A percentile compares a stretch with the other conserved stretches of the same genome.
phyloP scores from a whole-genome alignment of 2,888 invertebrate species.

The Phania funesta region DNA sequence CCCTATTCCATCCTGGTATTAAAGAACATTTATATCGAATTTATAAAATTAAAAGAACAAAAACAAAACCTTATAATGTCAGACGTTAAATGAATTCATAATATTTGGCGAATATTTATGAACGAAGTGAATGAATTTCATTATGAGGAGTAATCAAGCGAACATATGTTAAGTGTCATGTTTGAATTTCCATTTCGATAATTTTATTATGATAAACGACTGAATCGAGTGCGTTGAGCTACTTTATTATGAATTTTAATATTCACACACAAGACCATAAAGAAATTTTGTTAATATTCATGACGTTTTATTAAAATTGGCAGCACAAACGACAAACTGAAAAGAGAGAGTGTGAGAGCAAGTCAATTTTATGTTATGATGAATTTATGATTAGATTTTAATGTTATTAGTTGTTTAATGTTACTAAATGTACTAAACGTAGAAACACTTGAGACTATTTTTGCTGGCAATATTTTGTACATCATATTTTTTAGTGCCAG shows the following conservation, averaged over 20 bases:
- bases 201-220: conserved; percentile 67
- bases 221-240: conserved; percentile 55
- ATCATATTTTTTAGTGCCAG: too few relatives aligned
- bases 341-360: conserved; percentile 4
- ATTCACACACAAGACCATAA: conserved; percentile 26
- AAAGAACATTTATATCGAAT: conserved; percentile 42
- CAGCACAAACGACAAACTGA: background rate
- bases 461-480: too few relatives aligned
- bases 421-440: background rate
- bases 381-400: conserved; percentile 55
- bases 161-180: conserved; percentile 67
- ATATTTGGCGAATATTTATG: conserved; percentile 53
- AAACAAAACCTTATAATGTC: conserved; percentile 54
- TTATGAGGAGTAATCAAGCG: conserved; percentile 39
- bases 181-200: conserved; percentile 65
- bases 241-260: conserved; percentile 58
- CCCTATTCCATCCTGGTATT: conserved; percentile 24
- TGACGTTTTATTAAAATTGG: conserved; percentile 34
- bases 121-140: conserved; percentile 25
- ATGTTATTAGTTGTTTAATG: conserved; percentile 25
- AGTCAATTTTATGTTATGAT: conserved; percentile 32
- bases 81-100: conserved; percentile 62
- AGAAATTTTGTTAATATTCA: conserved; percentile 23
- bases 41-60: conserved; percentile 55
- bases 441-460: background rate